Percentiles rank a stretch among this genome's conserved stretches.
Evolutionary conservation across 2,113 vertebrate genomes (phyloP).

Genomic region (Siphamia tubifer): DNA sequence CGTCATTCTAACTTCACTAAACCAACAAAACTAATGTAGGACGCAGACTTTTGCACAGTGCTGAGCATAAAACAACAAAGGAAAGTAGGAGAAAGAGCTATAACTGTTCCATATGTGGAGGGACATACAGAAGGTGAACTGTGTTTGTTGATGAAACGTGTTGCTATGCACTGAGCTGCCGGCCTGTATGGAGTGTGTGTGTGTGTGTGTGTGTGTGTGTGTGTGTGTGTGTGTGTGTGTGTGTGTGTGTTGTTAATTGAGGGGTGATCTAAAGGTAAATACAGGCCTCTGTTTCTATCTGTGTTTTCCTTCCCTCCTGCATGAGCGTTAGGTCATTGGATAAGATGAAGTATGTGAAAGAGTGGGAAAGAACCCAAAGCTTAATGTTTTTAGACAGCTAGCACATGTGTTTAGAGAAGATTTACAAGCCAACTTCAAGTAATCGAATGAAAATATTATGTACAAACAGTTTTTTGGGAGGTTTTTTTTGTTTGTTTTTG

Average conservation of each 20-base stretch:
- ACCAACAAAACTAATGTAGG: no score
- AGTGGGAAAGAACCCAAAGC: conserved; percentile 11
- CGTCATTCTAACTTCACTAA: no score
- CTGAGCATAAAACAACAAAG: no score
- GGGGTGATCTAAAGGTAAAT: conserved; percentile 26
- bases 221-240: no score
- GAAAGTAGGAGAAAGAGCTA: not conserved
- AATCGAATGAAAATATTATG: no score
- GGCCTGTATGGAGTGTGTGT: not conserved
- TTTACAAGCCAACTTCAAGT: no score
- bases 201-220: conserved; percentile 12
- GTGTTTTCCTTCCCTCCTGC: conserved; percentile 10
- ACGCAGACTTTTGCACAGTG: no score
- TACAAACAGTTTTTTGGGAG: no score
- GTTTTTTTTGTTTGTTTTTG: no score
- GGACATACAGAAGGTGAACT: not conserved
- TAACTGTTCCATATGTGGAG: not conserved
- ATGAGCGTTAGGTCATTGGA: conserved; percentile 12
- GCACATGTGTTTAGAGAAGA: not conserved
- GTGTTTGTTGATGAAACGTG: conserved; percentile 27
- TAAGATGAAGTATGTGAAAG: not conserved
- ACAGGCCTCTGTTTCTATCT: conserved; percentile 12
- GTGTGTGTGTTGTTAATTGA: not conserved
- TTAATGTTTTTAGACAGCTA: not conserved
- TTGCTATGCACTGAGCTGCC: not conserved